Evolutionary conservation across 2,113 vertebrate species (phyloP).

Genomic region (Numida meleagris): DNA sequence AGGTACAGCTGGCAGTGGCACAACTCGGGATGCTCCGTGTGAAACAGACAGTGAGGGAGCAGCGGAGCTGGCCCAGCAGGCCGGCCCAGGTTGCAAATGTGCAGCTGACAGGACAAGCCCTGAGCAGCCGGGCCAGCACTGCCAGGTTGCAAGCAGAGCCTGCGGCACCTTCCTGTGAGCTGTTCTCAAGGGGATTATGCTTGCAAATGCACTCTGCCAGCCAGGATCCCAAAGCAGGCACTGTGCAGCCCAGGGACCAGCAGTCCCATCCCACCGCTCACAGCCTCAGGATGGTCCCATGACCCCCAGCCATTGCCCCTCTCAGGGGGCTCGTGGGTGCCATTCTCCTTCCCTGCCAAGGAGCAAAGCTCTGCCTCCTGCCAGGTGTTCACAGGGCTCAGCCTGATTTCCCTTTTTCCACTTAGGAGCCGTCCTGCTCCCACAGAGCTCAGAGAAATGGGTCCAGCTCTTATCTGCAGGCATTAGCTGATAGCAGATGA

Average conservation of each 20-base stretch:
- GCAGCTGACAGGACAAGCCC: slow-evolving; percentile 41
- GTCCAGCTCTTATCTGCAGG: not conserved
- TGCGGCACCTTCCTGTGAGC: not conserved
- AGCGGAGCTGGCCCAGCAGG: slow-evolving; percentile 47
- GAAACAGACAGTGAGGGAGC: not conserved
- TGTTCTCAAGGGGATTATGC: not conserved
- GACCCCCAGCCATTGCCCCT: not conserved
- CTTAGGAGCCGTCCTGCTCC: not conserved
- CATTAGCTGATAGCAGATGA: slow-evolving; percentile 20
- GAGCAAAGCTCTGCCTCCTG: not conserved
- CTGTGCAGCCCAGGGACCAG: not conserved
- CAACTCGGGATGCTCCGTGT: not conserved
- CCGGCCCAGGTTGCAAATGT: slow-evolving; percentile 42
- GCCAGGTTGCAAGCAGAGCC: not conserved
- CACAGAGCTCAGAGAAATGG: not conserved
- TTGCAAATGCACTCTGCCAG: slow-evolving; percentile 12
- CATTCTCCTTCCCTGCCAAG: not conserved
- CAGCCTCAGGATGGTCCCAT: not conserved
- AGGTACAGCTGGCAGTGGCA: not conserved
- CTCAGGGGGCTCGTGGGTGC: not conserved
- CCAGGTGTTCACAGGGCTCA: not conserved
- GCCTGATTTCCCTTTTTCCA: not conserved
- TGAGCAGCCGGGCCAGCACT: slow-evolving; percentile 5
- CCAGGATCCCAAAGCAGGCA: not conserved
- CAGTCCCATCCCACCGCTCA: not conserved